These are phyloP conservation scores for Gastracanthus pulcherrimus DNA, from an alignment of 2,888 invertebrate species.

Conservation along the genomic window DNA sequence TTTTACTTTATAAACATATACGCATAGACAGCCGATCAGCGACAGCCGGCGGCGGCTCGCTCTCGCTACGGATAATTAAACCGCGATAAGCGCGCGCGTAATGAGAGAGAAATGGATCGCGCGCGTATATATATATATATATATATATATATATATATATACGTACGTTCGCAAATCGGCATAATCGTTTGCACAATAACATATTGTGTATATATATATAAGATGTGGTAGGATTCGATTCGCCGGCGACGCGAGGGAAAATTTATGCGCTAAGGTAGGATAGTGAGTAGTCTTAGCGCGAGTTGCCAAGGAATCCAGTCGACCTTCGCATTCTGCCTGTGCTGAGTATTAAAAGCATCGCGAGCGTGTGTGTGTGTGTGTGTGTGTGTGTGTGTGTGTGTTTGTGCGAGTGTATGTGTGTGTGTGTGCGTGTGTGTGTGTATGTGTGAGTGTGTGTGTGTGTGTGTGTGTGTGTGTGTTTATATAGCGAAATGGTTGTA, in stretches of 20 bases:
- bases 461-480: background rate
- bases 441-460: background rate
- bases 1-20: no score
- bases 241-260: background rate
- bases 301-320: slow-evolving; percentile 53
- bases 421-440: background rate
- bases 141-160: background rate
- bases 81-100: background rate
- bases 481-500: background rate
- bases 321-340: slow-evolving; percentile 53
- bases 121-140: background rate
- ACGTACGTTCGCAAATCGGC: background rate
- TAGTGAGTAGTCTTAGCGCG: background rate
- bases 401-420: background rate
- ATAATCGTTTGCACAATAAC: background rate
- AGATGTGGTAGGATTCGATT: no score
- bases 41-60: no score
- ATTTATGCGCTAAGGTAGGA: slow-evolving; percentile 42
- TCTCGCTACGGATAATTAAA: no score
- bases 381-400: background rate
- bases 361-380: background rate
- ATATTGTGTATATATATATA: no score
- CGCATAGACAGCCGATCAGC: no score
- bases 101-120: background rate
- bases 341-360: slow-evolving; percentile 33